Evolutionary conservation across 2,797 vertebrate genomes (phyloP).

Genomic region (Thaleichthys pacificus): DNA sequence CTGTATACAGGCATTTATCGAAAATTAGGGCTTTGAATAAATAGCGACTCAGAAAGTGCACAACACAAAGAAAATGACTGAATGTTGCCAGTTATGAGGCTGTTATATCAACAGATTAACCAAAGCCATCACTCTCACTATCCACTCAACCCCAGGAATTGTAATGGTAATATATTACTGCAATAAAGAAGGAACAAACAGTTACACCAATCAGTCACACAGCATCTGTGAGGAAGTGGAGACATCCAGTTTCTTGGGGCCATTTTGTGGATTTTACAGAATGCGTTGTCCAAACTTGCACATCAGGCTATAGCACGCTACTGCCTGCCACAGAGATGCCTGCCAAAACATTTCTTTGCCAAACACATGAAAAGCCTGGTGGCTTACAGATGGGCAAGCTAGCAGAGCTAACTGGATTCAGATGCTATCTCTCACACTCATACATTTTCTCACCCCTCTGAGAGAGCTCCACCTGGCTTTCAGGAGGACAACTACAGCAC

Average conservation of each 20-base stretch:
- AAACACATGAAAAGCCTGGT: slow-evolving; percentile 15
- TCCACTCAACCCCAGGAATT: too few relatives aligned
- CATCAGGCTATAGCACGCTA: slow-evolving; percentile 19
- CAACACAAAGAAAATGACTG: slow-evolving; percentile 62
- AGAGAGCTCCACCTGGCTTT: not conserved
- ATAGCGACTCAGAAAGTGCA: slow-evolving; percentile 35
- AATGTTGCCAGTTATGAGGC: slow-evolving; percentile 76
- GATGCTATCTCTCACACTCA: slow-evolving; percentile 6
- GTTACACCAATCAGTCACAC: not conserved
- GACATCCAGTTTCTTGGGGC: not conserved
- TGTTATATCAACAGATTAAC: slow-evolving; percentile 71
- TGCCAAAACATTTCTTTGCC: slow-evolving; percentile 3
- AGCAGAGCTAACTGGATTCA: slow-evolving; percentile 4
- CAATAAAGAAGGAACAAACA: not conserved
- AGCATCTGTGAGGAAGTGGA: slow-evolving; percentile 1
- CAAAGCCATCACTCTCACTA: slow-evolving; percentile 22
- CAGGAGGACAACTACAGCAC: not conserved
- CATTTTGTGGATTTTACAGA: slow-evolving; percentile 8
- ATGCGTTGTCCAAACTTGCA: slow-evolving; percentile 7
- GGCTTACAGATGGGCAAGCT: slow-evolving; percentile 23
- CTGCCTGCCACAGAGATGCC: slow-evolving; percentile 1
- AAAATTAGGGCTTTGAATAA: slow-evolving; percentile 64
- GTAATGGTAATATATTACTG: not conserved
- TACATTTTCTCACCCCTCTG: not conserved
- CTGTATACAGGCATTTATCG: slow-evolving; percentile 57